Base-by-base conservation (phyloP, 1,140 invertebrate species). In the Zeugodacus cucurbitae region DNA sequence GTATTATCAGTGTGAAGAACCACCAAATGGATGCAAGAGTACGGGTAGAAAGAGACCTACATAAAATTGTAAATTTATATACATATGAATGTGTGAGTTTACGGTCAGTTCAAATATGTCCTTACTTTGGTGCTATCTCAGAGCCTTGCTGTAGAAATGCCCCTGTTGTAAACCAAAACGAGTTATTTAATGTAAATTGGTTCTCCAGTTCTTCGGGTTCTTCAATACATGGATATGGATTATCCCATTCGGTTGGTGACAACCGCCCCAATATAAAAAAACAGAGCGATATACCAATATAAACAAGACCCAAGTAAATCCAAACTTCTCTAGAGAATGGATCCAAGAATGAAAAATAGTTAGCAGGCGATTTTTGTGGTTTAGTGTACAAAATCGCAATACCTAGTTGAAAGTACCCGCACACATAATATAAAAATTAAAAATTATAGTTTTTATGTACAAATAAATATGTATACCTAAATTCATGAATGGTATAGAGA, bases 1-100 rank as follows among this genome's bases (percentile, higher is more conserved):
- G 98, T 94, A 99, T 98, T 88, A 99, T 99, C 17, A 99, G 94
- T 2, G 97, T 98, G 92, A 99, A 99, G 91, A 99, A 97, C 97
- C 97, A 99, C 98, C 98, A 99, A 78, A 96, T 96, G 20, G 96
- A 95, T 0, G 97, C 96, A 87, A 97, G 95, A 88, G 97, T 96
- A 37, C 97, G 95, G 0, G 97, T 97, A 3, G 97, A 97, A 89
- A 96, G 95, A 26, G 96, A 96, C 90, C 97, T 97, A 89, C 64
- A 92, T 67, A 54, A 26, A 41, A 1, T 10, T 57, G 3, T 5
- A n/a, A 88, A 44, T 44, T 26, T 7, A 67, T n/a, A 62, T 54
- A 32, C 32, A 37, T 29, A 54, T 54, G 11, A 3, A 3, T 44
- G 48, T 3, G 14, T 54, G 48, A 17, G 48, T 10, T 54, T 17